Evolutionary conservation across 2,888 invertebrate genomes (phyloP).

Genomic region (Magallana nippona): DNA sequence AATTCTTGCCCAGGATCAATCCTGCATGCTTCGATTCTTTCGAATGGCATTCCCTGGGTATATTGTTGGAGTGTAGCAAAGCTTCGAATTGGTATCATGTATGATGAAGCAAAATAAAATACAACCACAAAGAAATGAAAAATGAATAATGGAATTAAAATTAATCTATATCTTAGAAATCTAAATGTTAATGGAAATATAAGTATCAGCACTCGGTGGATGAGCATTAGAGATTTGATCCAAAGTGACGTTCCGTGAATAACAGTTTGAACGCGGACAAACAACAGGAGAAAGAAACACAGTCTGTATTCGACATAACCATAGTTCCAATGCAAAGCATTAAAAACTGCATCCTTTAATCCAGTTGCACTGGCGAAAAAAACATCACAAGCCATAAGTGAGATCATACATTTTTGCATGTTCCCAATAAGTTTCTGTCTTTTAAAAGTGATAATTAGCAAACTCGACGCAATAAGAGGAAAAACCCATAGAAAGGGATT

Average conservation of each 20-base stretch:
- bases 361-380: not conserved
- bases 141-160: not conserved
- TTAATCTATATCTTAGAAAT: not conserved
- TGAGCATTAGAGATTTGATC: not conserved
- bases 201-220: not conserved
- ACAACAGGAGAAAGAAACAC: not conserved
- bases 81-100: not conserved
- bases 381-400: not conserved
- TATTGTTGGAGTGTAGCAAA: not conserved
- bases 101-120: not conserved
- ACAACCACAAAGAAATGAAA: not conserved
- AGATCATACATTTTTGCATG: not conserved
- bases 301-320: not conserved
- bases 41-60: not conserved
- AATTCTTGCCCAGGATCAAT: not conserved
- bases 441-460: not conserved
- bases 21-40: not conserved
- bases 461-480: not conserved
- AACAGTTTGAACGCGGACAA: not conserved
- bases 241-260: not conserved
- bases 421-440: not conserved
- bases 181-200: not conserved
- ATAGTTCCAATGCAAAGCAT: not conserved
- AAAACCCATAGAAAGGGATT: not conserved
- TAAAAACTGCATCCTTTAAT: not conserved